Evolutionary conservation across 2,888 invertebrate genomes (phyloP).

Genomic region (Acronicta aceris): DNA sequence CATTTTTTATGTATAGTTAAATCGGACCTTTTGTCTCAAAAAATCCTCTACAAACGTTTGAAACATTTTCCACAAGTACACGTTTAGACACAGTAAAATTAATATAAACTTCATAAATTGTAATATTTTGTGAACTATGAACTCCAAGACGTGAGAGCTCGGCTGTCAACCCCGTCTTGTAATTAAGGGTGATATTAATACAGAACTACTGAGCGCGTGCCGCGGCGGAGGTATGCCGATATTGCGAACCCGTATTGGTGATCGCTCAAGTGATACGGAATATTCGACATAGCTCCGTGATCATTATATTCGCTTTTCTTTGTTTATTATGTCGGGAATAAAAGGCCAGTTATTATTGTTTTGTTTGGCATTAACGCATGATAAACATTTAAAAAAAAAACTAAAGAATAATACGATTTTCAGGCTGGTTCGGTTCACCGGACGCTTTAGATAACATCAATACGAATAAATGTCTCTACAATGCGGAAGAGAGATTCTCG

Average conservation of each 20-base stretch:
- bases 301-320: conserved; percentile 61
- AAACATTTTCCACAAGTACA: not conserved
- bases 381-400: too few species aligned
- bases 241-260: conserved; percentile 67
- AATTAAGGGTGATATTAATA: conserved; percentile 76
- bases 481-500: too few species aligned
- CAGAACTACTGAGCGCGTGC: conserved; percentile 72
- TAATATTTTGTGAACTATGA: conserved; percentile 28
- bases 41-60: too few species aligned
- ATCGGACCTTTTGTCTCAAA: too few species aligned
- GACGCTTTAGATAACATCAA: too few species aligned
- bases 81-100: not conserved
- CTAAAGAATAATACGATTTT: too few species aligned
- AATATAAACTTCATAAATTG: conserved; percentile 11
- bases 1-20: too few species aligned
- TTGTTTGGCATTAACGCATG: too few species aligned
- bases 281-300: conserved; percentile 69
- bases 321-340: conserved; percentile 58
- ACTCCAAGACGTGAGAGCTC: conserved; percentile 30
- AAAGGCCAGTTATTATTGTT: conserved; percentile 37
- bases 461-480: too few species aligned
- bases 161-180: conserved; percentile 53
- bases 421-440: too few species aligned
- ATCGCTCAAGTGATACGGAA: conserved; percentile 74
- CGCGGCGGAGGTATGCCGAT: conserved; percentile 72